phyloP scores from a whole-genome alignment of 2,113 vertebrate genomes.

The Nematolebias whitei region DNA sequence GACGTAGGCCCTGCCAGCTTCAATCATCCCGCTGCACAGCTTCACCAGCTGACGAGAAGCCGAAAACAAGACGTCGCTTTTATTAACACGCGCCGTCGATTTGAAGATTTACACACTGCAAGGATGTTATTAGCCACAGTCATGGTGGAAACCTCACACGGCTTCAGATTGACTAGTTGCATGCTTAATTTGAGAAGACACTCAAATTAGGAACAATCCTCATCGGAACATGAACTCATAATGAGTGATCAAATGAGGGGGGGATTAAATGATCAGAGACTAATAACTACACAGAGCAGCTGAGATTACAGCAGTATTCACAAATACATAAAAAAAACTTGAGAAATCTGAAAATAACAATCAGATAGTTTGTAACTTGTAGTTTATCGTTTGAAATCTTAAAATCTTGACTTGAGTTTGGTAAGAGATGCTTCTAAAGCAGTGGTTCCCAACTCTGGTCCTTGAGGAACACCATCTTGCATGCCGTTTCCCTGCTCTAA shows the following conservation, averaged over 20 bases:
- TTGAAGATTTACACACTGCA: conserved; percentile 28
- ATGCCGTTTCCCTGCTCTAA: too few species aligned
- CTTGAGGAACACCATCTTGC: too few species aligned
- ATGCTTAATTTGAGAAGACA: conserved; percentile 13
- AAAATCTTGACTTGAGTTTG: too few species aligned
- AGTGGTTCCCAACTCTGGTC: too few species aligned
- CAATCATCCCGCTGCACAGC: conserved; percentile 96
- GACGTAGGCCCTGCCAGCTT: conserved; percentile 93
- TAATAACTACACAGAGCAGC: neutral
- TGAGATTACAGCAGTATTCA: neutral
- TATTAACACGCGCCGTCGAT: conserved; percentile 23
- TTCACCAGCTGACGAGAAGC: conserved; percentile 88
- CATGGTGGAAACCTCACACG: conserved; percentile 36
- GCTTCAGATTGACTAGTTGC: conserved; percentile 17
- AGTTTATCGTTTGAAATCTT: too few species aligned
- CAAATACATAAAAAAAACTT: neutral
- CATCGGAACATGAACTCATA: neutral
- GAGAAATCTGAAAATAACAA: too few species aligned
- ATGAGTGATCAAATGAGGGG: neutral
- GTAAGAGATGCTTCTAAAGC: too few species aligned
- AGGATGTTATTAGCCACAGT: conserved; percentile 43
- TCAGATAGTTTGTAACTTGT: too few species aligned
- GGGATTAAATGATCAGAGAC: conserved; percentile 1
- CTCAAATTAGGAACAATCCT: conserved; percentile 44
- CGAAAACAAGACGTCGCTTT: conserved; percentile 22